These are phyloP conservation scores for Zapornia atra DNA, from an alignment of 2,113 vertebrate species.

Conservation along the genomic window DNA sequence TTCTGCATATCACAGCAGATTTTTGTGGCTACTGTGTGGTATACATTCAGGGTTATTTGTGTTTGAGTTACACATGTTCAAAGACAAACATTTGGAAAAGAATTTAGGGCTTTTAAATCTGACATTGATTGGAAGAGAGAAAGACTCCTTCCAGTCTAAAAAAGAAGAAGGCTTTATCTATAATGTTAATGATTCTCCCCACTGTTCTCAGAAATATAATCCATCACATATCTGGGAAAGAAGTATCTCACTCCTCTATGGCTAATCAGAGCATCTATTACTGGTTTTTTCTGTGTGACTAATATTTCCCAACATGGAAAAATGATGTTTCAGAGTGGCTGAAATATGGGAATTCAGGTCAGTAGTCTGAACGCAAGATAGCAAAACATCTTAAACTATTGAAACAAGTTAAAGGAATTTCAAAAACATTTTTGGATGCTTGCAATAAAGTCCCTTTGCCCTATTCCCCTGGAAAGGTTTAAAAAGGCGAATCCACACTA, in stretches of 20 bases:
- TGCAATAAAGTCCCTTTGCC: not conserved
- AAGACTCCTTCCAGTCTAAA: not conserved
- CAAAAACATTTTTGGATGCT: not conserved
- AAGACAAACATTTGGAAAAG: not conserved
- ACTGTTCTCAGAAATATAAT: not conserved
- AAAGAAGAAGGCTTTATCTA: not conserved
- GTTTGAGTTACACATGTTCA: not conserved
- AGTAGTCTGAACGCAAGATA: not conserved
- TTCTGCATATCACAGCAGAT: not conserved
- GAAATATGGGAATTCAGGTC: not conserved
- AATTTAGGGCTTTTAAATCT: not conserved
- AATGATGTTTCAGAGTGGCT: not conserved
- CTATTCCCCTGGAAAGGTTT: not conserved
- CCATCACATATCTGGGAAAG: not conserved
- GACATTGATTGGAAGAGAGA: not conserved
- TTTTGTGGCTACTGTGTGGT: not conserved
- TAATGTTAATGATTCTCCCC: fast-evolving
- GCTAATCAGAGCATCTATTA: not conserved
- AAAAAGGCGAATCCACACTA: not conserved
- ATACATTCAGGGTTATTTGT: not conserved
- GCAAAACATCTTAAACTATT: not conserved
- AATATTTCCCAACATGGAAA: not conserved
- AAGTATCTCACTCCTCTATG: not conserved
- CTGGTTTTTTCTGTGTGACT: not conserved
- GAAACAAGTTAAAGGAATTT: not conserved